Conservation (phyloP, 2,113 vertebrate genomes). For the Lichenostomus cassidix region DNA sequence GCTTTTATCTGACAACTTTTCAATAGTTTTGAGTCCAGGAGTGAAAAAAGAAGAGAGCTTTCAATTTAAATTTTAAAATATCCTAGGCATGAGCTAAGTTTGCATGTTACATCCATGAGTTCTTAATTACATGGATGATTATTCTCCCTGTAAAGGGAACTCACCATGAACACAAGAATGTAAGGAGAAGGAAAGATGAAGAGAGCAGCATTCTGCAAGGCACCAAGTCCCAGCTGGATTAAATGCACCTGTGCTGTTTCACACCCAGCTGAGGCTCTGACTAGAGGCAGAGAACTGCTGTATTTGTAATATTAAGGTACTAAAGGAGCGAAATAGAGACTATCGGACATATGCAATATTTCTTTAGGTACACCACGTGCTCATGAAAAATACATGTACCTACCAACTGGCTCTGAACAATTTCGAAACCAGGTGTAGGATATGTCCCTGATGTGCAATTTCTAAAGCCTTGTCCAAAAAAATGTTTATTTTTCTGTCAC, state of each 20-base stretch:
- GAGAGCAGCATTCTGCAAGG: background rate
- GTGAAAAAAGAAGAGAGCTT: background rate
- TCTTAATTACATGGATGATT: background rate
- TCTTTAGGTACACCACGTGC: background rate
- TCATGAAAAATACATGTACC: background rate
- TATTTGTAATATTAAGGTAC: background rate
- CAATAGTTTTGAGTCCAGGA: background rate
- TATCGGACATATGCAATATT: background rate
- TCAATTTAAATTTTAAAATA: background rate
- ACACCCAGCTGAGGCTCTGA: background rate
- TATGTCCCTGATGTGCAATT: background rate
- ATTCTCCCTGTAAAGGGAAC: background rate
- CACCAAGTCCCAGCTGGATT: background rate
- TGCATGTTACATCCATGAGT: background rate
- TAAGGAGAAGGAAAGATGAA: background rate
- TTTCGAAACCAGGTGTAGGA: background rate
- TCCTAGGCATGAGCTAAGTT: background rate
- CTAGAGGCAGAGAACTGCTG: background rate
- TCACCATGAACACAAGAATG: background rate
- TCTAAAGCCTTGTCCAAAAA: background rate
- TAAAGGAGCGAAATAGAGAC: background rate
- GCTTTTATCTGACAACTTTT: background rate
- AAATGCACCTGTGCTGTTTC: background rate
- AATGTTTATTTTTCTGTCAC: background rate
- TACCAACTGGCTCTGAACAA: background rate